Evolutionary conservation across 2,797 vertebrate species (phyloP).

Genomic region (Eremophila alpestris): DNA sequence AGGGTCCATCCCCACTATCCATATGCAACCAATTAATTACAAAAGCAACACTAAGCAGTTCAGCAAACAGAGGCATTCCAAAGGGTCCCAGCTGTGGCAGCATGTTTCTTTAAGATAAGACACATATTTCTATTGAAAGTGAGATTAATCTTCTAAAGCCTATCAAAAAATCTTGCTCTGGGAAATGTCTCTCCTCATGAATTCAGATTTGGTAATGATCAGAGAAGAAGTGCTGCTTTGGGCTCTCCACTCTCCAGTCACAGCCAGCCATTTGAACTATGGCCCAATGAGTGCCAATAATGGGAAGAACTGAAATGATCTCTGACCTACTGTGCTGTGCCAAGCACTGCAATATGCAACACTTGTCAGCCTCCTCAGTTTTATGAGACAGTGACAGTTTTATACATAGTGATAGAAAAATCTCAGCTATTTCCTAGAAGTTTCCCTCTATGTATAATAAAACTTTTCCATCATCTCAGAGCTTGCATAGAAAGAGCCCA

Average conservation of each 20-base stretch:
- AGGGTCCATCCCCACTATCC: slow-evolving; percentile 65
- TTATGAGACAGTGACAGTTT: neutral
- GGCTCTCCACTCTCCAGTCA: neutral
- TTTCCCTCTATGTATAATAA: neutral
- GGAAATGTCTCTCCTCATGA: neutral
- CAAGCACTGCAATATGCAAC: neutral
- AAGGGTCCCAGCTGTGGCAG: slow-evolving; percentile 7
- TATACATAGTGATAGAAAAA: neutral
- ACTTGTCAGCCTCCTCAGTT: neutral
- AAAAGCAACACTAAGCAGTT: slow-evolving; percentile 72
- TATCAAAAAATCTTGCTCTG: neutral
- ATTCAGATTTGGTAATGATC: neutral
- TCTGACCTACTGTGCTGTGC: neutral
- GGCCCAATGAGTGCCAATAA: neutral
- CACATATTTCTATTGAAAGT: slow-evolving; percentile 1
- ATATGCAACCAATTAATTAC: slow-evolving; percentile 69
- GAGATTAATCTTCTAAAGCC: slow-evolving; percentile 34
- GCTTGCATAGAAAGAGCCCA: neutral
- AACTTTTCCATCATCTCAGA: neutral
- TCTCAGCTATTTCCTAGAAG: neutral
- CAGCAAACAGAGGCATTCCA: slow-evolving; percentile 61
- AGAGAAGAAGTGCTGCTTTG: neutral
- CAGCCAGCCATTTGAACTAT: neutral
- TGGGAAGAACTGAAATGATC: neutral
- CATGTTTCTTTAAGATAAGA: slow-evolving; percentile 29